Percentiles rank a stretch among this genome's conserved stretches.
Evolutionary conservation across 2,113 vertebrate genomes (phyloP).

Genomic region (Ariopsis seemanni): DNA sequence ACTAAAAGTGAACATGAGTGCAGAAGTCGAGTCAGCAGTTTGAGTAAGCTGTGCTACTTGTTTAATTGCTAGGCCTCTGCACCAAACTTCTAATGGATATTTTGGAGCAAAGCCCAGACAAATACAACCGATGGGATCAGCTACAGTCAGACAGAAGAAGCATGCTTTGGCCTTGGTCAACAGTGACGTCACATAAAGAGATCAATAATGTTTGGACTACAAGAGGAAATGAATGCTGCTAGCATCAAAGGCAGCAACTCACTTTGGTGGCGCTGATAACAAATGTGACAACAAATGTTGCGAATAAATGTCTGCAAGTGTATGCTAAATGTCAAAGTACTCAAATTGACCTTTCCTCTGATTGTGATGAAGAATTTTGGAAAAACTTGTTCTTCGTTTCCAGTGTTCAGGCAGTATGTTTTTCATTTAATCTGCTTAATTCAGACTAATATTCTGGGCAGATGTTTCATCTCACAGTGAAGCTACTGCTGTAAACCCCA

Average conservation of each 20-base stretch:
- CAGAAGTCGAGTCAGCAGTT: constrained; percentile 61
- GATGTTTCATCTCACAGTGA: constrained; percentile 59
- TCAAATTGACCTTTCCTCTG: constrained; percentile 25
- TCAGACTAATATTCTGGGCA: constrained; percentile 53
- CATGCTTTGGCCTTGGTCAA: constrained; percentile 31
- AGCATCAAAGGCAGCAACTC: not conserved
- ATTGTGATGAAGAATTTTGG: constrained; percentile 19
- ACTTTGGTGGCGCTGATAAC: not conserved
- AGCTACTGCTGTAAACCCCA: constrained; percentile 54
- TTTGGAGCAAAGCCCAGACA: constrained; percentile 73
- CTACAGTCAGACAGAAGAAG: constrained; percentile 40
- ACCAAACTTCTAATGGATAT: constrained; percentile 75
- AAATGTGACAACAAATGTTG: not conserved
- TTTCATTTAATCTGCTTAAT: constrained; percentile 47
- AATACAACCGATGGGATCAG: constrained; percentile 50
- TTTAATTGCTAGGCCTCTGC: constrained; percentile 74
- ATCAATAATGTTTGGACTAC: constrained; percentile 10
- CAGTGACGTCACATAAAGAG: constrained; percentile 35
- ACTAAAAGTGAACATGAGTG: constrained; percentile 56
- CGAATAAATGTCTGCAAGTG: not conserved
- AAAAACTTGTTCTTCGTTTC: constrained; percentile 1
- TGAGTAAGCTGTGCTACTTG: constrained; percentile 60
- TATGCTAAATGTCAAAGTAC: not conserved
- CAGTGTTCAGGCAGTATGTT: constrained; percentile 23
- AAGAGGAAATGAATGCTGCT: constrained; percentile 7